Evolutionary conservation across 2,888 invertebrate genomes (phyloP), one percentile per base, ranked within the genome.

Genomic region (Fragum whitleyi): DNA sequence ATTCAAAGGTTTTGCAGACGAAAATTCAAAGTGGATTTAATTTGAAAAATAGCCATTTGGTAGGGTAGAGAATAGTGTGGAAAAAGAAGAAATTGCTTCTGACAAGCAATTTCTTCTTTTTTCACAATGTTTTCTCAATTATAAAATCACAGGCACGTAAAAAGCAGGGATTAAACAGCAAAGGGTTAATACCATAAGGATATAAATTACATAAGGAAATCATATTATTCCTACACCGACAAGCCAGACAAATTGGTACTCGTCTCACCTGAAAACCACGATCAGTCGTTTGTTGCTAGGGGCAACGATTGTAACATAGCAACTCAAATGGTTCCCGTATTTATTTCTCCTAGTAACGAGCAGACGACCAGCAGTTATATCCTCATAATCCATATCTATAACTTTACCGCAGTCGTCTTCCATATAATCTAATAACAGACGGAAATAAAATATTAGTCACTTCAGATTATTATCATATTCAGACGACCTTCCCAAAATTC

Each of bases 261-360:
- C 29, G 53, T 36, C 39, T 55, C 28, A 81, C 81, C 81, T 77
- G 73, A 88, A 88, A 19, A 87, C 86, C 16, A 88, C 61, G 5
- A 79, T 72, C 11, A 88, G 75, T 53, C 70, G 59, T 28, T 79
- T 77, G 19, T 69, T 59, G 9, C 61, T 23, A 32, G 79, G 81
- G 1, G 87, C 86, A 23, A 74, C 61, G 7, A 88, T 76, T 21
- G 77, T 80, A 11, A 87, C 80, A 16, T 53, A 73, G 74, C 88
- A 88, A 28, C 53, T 67, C n/a, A 83, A 73, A 16, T 80, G 81
- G 47, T 79, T 77, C n/a, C 77, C 65, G 71, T 88, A 88, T 29
- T 79, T 74, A 1, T 69, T 36, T 21, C 81, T 67, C 51, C 80
- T 67, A n/a, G 85, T 87, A 7, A 84, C 86, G 11, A 73, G 65